A percentile compares a stretch with the other conserved stretches of the same genome.
phyloP scores from a whole-genome alignment of 2,113 vertebrate genomes.

The Melanerpes aurifrons region DNA sequence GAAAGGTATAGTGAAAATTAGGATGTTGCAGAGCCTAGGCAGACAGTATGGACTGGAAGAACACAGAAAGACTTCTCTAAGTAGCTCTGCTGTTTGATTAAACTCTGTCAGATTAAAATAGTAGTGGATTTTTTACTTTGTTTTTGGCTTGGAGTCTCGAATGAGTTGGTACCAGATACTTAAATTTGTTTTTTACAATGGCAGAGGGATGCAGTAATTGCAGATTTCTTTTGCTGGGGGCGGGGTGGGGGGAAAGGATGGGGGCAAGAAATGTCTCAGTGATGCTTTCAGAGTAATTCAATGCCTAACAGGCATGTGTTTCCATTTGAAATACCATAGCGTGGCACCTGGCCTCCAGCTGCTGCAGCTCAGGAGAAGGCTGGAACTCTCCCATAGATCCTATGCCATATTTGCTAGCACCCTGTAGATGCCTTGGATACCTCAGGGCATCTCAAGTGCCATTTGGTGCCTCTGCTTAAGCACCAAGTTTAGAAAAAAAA shows the following conservation, averaged over 20 bases:
- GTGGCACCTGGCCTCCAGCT: slow-evolving; percentile 23
- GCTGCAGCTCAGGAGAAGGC: neutral
- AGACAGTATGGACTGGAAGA: neutral
- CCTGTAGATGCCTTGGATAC: slow-evolving; percentile 1
- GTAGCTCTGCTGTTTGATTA: neutral
- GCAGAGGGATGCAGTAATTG: neutral
- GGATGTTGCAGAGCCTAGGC: neutral
- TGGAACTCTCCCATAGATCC: neutral
- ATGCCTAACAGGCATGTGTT: neutral
- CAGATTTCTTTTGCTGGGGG: neutral
- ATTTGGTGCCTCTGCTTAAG: neutral
- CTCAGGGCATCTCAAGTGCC: neutral
- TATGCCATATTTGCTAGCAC: neutral
- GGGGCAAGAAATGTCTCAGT: neutral
- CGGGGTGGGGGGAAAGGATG: neutral
- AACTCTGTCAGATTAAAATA: neutral
- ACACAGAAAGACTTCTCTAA: neutral
- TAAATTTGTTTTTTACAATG: neutral
- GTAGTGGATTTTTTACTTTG: neutral
- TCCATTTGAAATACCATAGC: neutral
- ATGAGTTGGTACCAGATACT: neutral
- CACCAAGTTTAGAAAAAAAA: neutral
- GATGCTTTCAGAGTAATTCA: neutral
- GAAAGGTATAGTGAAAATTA: neutral
- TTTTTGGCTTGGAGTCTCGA: neutral